phyloP scores from a whole-genome alignment of 92 coral and sea anemone genomes.

The Metridium senile region DNA sequence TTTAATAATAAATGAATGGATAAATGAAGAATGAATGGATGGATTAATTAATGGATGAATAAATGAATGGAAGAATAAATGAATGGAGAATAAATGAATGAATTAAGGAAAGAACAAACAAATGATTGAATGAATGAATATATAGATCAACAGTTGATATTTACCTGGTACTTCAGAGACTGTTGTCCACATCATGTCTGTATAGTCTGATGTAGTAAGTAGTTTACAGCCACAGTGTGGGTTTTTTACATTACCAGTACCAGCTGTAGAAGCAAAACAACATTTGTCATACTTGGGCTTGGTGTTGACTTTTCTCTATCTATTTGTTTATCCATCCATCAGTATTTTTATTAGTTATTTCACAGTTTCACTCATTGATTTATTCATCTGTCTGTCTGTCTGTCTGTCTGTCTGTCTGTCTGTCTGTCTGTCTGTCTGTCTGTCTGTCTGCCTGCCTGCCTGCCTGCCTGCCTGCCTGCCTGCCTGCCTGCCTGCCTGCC shows the following conservation, averaged over 20 bases:
- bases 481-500: background rate
- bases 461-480: background rate
- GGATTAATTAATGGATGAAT: too few relatives aligned
- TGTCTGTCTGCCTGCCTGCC: background rate
- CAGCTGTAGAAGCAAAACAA: conserved; percentile 42
- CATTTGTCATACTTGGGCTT: background rate
- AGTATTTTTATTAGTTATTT: background rate
- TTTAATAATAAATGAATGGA: background rate
- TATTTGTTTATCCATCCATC: background rate
- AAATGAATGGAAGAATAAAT: too few relatives aligned
- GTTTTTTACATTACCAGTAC: conserved; percentile 53
- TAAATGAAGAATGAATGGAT: background rate
- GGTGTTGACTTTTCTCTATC: background rate
- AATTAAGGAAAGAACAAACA: background rate
- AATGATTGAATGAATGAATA: background rate
- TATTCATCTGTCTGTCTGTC: background rate
- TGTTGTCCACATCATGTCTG: conserved; percentile 96
- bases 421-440: background rate
- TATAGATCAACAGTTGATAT: background rate
- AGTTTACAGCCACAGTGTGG: conserved; percentile 89
- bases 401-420: background rate
- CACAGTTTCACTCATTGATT: too few relatives aligned
- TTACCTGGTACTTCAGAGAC: conserved; percentile 91
- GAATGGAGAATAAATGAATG: background rate
- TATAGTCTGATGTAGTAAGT: conserved; percentile 76